Percentiles rank a stretch among this genome's conserved stretches.
These are phyloP conservation scores for Himalopsyche kuldschensis DNA, from an alignment of 2,888 invertebrate species.

Conservation along the genomic window DNA sequence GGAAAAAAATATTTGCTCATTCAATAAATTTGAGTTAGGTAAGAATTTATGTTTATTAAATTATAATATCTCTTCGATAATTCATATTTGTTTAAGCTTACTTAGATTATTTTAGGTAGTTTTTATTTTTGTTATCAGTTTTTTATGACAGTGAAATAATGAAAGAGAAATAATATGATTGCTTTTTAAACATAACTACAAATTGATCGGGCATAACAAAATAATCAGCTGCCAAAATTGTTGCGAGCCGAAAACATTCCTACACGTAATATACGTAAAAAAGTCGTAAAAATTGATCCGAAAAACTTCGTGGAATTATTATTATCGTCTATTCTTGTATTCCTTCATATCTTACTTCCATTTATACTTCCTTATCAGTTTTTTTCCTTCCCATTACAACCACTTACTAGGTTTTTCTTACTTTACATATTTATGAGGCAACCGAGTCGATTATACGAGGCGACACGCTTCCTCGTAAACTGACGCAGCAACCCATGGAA, in stretches of 20 bases:
- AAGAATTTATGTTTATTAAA: too few relatives aligned
- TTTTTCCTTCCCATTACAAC: conserved; percentile 8
- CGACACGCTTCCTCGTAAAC: neutral
- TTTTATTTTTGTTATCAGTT: neutral
- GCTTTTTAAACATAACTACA: neutral
- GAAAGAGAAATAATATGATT: neutral
- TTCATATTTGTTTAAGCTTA: too few relatives aligned
- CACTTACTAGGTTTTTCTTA: conserved; percentile 21
- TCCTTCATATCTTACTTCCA: neutral
- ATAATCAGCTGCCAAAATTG: neutral
- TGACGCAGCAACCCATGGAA: neutral
- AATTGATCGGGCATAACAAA: neutral
- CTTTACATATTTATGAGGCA: conserved; percentile 35
- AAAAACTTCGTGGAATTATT: neutral
- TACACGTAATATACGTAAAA: neutral
- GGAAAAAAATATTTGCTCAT: too few relatives aligned
- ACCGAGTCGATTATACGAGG: conserved; percentile 17
- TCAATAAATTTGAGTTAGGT: too few relatives aligned
- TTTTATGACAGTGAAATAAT: neutral
- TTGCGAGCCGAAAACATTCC: neutral
- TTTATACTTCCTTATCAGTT: conserved; percentile 1
- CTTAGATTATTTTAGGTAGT: too few relatives aligned
- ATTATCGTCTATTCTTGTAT: conserved; percentile 1
- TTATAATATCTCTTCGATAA: too few relatives aligned
- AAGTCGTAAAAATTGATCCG: neutral